Base-by-base conservation (phyloP, 2,797 vertebrate genomes). In the Huso huso region DNA sequence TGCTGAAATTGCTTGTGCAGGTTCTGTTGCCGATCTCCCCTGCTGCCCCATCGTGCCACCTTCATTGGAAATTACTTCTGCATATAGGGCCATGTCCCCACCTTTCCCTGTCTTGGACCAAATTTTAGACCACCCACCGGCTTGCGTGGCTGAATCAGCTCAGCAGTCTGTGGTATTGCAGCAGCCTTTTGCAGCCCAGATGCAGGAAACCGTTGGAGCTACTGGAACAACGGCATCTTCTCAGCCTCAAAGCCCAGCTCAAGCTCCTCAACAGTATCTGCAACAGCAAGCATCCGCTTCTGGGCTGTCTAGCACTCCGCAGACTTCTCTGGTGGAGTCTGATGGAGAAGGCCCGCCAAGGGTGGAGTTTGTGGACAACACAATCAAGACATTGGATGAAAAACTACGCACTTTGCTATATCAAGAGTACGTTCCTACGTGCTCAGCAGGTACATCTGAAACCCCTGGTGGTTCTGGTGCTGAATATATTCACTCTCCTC, bases 371-470 rank as follows among this genome's bases (percentile, higher is more conserved):
- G 93, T 95, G 11, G 95, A 98, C 83, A 95, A 90, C 82, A 97
- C 95, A 0, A 98, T 99, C 63, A 98, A 97, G 83, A 95, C 93
- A 49, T 85, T 99, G 2, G 97, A 99, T 7, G 97, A 99, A 83
- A 99, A 99, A 73, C 76, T 99, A 50, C 90, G 81, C 77, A 94
- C 89, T 68, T 81, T 95, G 48, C 81, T 95, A 6, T 94, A 94
- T 77, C 95, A 96, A 81, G 93, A 95, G 62, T 91, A 88, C 0
- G 78, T 88, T 67, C 79, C 86, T 10, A 88, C 84, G 8, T 84
- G 83, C 2, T 81, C 82, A 0, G 83, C 84, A 0, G 87, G 84
- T 65, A 87, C 87, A 0, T 80, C 83, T 0, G 85, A 84, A 37
- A 72, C 72, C 10, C 72, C 68, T 9, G 48, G 70, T 15, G 78